Evolutionary conservation across 1,140 invertebrate species (phyloP), one percentile per base, ranked within the genome.

Genomic region (Rhagoletis pomonella): DNA sequence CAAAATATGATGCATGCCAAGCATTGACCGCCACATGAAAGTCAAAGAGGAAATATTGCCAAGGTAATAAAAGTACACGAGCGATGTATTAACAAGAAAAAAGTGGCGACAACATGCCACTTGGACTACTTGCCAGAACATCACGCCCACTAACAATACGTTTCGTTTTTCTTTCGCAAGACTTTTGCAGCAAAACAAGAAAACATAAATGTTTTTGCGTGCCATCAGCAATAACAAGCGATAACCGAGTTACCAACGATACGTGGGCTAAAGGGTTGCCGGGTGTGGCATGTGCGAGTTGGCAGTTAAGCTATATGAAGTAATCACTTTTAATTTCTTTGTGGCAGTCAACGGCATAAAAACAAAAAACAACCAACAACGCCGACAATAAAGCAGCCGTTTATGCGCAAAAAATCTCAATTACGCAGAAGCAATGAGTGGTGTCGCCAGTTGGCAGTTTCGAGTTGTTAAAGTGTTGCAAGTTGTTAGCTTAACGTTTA

Each of bases 291-390:
- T 4, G 60, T n/a, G 9, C 29, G 12, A 47, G 29, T 7, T 73
- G 67, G 39, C 44, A 14, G 42, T 12, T 14, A 73, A 73, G 42
- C 67, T 12, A 73, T 73, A 17, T 73, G 42, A 73, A 17, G 67
- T 44, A 47, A 73, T 73, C 67, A 73, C 67, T 73, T 47, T 73
- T 73, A 44, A 73, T 73, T 73, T 42, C 10, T 67, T 19, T 65
- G n/a, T 65, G 19, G n/a, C 10, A 2, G 39, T 67, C 67, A 1
- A 73, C 10, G 5, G 50, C 50, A 10, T 55, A 7, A 0, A 67
- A 42, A 47, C 2, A 4, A 47, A 73, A 12, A 42, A 6, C 12
- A 73, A 42, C 42, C 5, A 29, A 42, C 67, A 47, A 73, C 44
- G 44, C 44, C 67, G 44, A 42, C 42, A 29, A 73, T 73, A 73